These are phyloP conservation scores for Deroplatys truncata DNA, from an alignment of 2,888 invertebrate genomes.

Conservation along the genomic window DNA sequence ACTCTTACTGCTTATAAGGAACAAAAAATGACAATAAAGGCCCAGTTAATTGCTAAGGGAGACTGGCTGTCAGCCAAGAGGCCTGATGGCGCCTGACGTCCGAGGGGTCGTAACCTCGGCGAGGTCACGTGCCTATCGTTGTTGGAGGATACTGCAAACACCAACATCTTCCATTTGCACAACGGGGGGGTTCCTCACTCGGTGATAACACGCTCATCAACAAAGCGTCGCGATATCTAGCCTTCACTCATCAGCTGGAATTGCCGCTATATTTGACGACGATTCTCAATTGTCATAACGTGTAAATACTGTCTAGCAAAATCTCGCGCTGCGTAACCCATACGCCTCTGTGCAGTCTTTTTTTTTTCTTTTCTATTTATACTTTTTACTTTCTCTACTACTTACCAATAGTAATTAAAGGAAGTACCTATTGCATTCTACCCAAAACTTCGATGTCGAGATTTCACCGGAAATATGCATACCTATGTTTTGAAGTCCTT, in stretches of 20 bases:
- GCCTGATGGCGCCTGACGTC: slow-evolving; percentile 3
- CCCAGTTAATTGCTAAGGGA: neutral
- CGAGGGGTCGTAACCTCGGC: slow-evolving; percentile 9
- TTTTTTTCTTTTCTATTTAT: too few relatives aligned
- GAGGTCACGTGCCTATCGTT: neutral
- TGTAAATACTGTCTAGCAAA: too few relatives aligned
- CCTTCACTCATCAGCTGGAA: neutral
- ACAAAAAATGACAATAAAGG: neutral
- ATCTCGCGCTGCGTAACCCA: too few relatives aligned
- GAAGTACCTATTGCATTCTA: too few relatives aligned
- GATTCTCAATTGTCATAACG: neutral
- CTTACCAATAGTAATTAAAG: too few relatives aligned
- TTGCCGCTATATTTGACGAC: neutral
- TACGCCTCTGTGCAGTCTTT: too few relatives aligned
- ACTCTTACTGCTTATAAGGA: neutral
- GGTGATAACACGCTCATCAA: neutral
- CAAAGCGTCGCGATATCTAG: too few relatives aligned
- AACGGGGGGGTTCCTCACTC: neutral
- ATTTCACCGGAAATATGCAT: too few relatives aligned
- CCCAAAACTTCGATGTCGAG: too few relatives aligned
- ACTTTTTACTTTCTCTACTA: too few relatives aligned
- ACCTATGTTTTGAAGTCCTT: too few relatives aligned
- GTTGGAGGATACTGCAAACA: neutral
- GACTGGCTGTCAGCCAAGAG: slow-evolving; percentile 13
- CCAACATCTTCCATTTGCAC: neutral